Percentiles rank a stretch among this genome's conserved stretches.
Conservation (phyloP, 1,140 invertebrate species). For the Carposina sasakii region DNA sequence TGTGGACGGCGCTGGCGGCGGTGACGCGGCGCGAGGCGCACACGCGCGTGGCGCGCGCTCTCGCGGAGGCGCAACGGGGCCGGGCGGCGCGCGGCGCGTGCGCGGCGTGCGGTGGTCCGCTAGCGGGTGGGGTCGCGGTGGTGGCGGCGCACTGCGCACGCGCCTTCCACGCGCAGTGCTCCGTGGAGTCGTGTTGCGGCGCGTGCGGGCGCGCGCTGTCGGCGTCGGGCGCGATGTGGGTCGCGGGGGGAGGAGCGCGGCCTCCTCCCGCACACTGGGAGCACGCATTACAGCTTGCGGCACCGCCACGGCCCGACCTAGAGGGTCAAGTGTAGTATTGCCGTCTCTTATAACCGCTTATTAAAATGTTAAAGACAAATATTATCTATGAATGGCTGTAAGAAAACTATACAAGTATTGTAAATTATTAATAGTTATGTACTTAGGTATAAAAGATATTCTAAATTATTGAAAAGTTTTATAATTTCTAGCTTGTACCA, state of each 20-base stretch:
- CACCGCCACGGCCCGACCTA: conserved; percentile 58
- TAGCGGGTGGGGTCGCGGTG: too few relatives aligned
- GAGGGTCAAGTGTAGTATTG: too few relatives aligned
- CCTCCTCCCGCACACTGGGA: conserved; percentile 34
- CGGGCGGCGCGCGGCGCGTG: too few relatives aligned
- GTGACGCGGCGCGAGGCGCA: conserved; percentile 31
- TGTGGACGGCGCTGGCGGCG: background rate
- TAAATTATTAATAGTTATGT: too few relatives aligned
- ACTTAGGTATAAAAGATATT: too few relatives aligned
- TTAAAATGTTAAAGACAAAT: too few relatives aligned
- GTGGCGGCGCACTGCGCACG: conserved; percentile 40
- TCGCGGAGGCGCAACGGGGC: conserved; percentile 20
- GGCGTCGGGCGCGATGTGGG: conserved; percentile 11
- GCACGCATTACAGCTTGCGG: conserved; percentile 39
- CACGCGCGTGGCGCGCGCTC: conserved; percentile 36
- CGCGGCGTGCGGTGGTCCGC: conserved; percentile 22
- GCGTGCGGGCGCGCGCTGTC: conserved; percentile 27
- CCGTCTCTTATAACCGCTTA: too few relatives aligned
- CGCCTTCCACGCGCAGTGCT: conserved; percentile 36
- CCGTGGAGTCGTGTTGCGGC: conserved; percentile 20
- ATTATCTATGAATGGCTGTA: too few relatives aligned
- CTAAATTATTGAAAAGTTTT: too few relatives aligned
- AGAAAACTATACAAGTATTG: too few relatives aligned
- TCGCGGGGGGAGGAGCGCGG: background rate
- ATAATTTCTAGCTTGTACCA: too few relatives aligned